phyloP scores from a whole-genome alignment of 1,140 invertebrate species.

The Maconellicoccus hirsutus region DNA sequence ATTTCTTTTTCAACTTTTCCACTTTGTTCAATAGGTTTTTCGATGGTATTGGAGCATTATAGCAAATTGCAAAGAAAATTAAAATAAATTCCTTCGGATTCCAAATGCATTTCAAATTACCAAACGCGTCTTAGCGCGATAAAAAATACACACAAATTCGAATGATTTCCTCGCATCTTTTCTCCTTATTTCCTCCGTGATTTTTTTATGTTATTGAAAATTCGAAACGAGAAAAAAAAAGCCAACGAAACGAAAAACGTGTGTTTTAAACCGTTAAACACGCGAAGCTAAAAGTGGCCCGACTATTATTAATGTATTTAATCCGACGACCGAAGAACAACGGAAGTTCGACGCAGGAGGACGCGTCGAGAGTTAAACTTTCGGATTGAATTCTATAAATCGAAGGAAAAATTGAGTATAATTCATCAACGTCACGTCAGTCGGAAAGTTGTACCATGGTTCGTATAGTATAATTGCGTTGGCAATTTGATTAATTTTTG shows the following conservation, averaged over 20 bases:
- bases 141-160: too few species aligned
- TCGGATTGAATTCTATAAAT: slow-evolving; percentile 10
- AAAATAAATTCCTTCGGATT: too few species aligned
- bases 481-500: background rate
- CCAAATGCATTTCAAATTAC: too few species aligned
- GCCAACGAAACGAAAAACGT: background rate
- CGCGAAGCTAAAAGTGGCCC: background rate
- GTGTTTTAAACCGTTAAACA: background rate
- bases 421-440: slow-evolving; percentile 8
- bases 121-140: too few species aligned
- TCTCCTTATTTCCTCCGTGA: too few species aligned
- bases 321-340: background rate
- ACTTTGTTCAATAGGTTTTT: too few species aligned
- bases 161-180: too few species aligned
- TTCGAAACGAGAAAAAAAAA: too few species aligned
- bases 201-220: too few species aligned
- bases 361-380: background rate
- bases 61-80: too few species aligned
- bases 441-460: background rate
- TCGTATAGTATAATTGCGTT: background rate
- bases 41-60: too few species aligned
- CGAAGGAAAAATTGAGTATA: slow-evolving; percentile 9
- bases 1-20: too few species aligned
- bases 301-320: slow-evolving; percentile 10
- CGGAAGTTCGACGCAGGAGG: background rate